phyloP scores from a whole-genome alignment of 2,797 vertebrate genomes.

The Muraenolepis orangiensis region DNA sequence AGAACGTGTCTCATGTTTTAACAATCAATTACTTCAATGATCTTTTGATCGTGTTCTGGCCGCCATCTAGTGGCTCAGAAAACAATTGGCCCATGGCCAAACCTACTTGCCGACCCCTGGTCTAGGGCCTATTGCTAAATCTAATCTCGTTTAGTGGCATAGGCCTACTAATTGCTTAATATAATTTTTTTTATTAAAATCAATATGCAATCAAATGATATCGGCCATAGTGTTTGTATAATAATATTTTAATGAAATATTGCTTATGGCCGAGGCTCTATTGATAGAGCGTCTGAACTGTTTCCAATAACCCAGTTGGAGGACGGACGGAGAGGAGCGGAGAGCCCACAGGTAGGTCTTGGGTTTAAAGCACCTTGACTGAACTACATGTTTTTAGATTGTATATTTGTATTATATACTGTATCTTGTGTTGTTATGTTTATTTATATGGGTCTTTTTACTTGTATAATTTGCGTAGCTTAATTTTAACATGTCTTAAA shows the following conservation, averaged over 20 bases:
- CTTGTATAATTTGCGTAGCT: too few species aligned
- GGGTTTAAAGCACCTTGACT: not conserved
- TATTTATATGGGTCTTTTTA: not conserved
- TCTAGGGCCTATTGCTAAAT: not conserved
- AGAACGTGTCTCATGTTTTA: too few species aligned
- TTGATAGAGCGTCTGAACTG: not conserved
- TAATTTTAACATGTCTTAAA: too few species aligned
- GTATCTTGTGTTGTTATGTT: not conserved
- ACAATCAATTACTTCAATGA: too few species aligned
- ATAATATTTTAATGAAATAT: not conserved
- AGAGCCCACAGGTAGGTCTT: not conserved
- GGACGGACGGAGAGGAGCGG: not conserved
- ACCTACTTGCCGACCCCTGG: too few species aligned
- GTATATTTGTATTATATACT: not conserved
- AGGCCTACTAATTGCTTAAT: not conserved
- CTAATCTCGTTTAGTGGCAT: not conserved
- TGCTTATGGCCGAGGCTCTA: not conserved
- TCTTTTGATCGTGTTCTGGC: too few species aligned
- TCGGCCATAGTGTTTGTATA: not conserved
- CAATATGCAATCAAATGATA: not conserved
- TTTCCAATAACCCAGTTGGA: not conserved
- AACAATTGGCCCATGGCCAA: too few species aligned
- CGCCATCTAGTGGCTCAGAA: too few species aligned
- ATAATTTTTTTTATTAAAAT: not conserved
- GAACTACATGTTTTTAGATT: not conserved